Base-by-base conservation (phyloP, 2,888 invertebrate genomes). In the Rhabditoides inermis region DNA sequence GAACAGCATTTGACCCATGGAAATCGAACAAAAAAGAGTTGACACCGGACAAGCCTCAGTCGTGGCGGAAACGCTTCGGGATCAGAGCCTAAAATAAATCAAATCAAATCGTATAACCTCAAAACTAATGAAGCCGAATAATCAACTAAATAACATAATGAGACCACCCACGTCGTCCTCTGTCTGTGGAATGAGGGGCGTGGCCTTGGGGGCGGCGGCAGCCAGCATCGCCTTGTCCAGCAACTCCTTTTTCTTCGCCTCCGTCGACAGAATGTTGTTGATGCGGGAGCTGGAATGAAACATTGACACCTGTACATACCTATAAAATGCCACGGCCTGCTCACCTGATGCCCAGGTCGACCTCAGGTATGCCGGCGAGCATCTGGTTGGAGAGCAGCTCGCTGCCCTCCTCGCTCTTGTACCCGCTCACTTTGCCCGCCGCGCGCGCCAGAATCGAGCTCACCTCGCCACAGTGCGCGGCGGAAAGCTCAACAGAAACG, bases 361-460 rank as follows among this genome's bases (percentile, higher is more conserved):
- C 90, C 82, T 99, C 98, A 0, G 98, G 98, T 64, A 99, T 98
- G 35, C 98, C 98, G 76, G 90, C 94, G 3, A 99, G 82, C 98
- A 98, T 99, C 82, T 98, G 95, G 83, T 95, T 94, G 2, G 95
- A 95, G 70, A 99, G 84, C 90, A 98, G 94, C 81, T 98, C 98
- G 78, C 98, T 95, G 2, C 89, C 91, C 75, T 87, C 83, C 69
- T 88, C 87, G 0, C 87, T 84, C 0, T 89, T 88, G 48, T 68
- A 72, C 54, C 87, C 85, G 55, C 90, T 82, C 49, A 92, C 80
- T 77, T 90, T 87, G 68, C 89, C 88, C 1, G 94, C 92, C 18
- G 94, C 83, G 64, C 86, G 84, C 41, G 69, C 62, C 2, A 92
- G 79, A 36, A 62, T 58, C 30, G 78, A 78, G 2, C 20, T 7